Base-by-base conservation (phyloP, 2,797 vertebrate species). In the Schizopygopsis pylzovi region DNA sequence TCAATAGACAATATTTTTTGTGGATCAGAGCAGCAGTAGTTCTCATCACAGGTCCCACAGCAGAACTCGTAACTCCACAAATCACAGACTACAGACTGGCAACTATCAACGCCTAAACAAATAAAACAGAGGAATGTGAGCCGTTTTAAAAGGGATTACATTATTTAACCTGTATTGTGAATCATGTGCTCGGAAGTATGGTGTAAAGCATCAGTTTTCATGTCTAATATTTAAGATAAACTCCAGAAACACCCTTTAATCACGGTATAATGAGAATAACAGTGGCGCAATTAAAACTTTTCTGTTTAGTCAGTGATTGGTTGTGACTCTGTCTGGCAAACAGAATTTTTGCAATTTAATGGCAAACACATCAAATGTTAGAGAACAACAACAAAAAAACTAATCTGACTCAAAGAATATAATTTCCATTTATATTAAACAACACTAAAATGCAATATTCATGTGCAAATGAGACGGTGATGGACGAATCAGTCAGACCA, bases 41-140 rank as follows among this genome's bases (percentile, higher is more conserved):
- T 91, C 0, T 20, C 0, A 0, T 0, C 0, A 80, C 95, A 95
- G 72, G 0, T 0, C 0, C 95, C 95, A 83, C 95, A 96, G 67
- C 95, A 95, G 85, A 85, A 92, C 37, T 2, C 12, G 2, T 12
- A 4, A 9, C 2, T 39, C 22, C 4, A n/a, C 15, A 5, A 41
- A 41, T 8, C 22, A 71, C 80, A 78, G 28, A 15, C 3, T 12
- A 2, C 37, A 15, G 3, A 15, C 1, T 22, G 0, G 18, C 80
- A 82, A 8, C 10, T 5, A 7, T 25, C 16, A 18, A 6, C 2
- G 16, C 65, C 80, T 82, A 67, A 67, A 80, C 43, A 37, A 67
- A 67, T 61, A 61, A 49, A 59, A 41, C 33, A 15, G 11, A 41
- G 22, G 6, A 77, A 37, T 59, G 12, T 52, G 28, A 54, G 33